These are phyloP conservation scores for Ceratotherium simum DNA, from an alignment of 2,113 vertebrate genomes.

Conservation along the genomic window DNA sequence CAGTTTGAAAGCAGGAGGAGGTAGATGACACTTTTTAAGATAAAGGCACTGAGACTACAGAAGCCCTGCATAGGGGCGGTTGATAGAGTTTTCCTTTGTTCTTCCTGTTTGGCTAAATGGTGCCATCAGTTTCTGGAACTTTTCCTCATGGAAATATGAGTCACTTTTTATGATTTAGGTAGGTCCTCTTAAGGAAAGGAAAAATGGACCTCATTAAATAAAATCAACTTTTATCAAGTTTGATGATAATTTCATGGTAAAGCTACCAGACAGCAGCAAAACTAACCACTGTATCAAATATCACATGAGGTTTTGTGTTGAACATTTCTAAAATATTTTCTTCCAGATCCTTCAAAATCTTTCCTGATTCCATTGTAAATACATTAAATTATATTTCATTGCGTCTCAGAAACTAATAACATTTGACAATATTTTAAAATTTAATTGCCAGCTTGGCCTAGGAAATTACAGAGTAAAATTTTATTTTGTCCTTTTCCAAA, in stretches of 20 bases:
- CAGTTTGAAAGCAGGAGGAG: background rate
- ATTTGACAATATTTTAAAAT: constrained; percentile 36
- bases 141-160: background rate
- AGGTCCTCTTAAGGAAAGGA: background rate
- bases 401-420: constrained; percentile 49
- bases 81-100: background rate
- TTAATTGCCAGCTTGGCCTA: background rate
- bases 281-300: background rate
- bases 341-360: constrained; percentile 14
- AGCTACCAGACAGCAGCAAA: background rate
- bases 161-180: background rate
- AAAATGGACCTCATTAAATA: background rate
- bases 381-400: constrained; percentile 4
- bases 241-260: background rate
- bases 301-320: constrained; percentile 1
- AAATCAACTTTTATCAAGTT: background rate
- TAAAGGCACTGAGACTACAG: background rate
- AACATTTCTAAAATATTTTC: constrained; percentile 31
- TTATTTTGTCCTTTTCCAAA: constrained; percentile 4
- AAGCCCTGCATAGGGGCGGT: background rate
- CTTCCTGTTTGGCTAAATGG: background rate
- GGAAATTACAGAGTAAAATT: background rate
- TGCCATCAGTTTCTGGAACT: background rate
- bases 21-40: background rate
- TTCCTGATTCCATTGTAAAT: constrained; percentile 31